Evolutionary conservation across 2,888 invertebrate species (phyloP).

Genomic region (Mythimna pallens): DNA sequence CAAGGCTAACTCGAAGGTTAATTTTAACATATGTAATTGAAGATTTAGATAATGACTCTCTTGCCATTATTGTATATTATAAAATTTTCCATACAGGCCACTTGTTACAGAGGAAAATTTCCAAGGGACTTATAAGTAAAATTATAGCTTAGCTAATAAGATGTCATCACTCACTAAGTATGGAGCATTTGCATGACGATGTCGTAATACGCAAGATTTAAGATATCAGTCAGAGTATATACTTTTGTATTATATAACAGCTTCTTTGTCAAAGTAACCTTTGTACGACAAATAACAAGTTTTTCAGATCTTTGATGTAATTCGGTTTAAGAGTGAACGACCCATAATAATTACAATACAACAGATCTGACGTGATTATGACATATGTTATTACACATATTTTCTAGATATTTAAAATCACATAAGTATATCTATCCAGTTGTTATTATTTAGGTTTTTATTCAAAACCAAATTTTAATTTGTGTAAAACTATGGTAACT

Average conservation of each 20-base stretch:
- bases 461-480: too few species aligned
- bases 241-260: neutral
- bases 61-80: constrained; percentile 13
- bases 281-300: too few species aligned
- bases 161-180: constrained; percentile 25
- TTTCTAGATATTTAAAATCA: too few species aligned
- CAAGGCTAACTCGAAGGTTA: constrained; percentile 6
- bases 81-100: constrained; percentile 43
- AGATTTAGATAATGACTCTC: constrained; percentile 29
- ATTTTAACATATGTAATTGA: constrained; percentile 39
- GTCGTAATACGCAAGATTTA: constrained; percentile 7
- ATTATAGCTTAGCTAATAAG: constrained; percentile 38
- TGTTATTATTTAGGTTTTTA: too few species aligned
- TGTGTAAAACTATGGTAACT: too few species aligned
- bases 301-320: too few species aligned
- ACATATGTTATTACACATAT: too few species aligned
- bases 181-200: neutral
- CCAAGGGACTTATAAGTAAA: constrained; percentile 25
- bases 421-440: too few species aligned
- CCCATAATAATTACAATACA: too few species aligned
- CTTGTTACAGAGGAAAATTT: constrained; percentile 25
- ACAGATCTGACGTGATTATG: too few species aligned
- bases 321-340: too few species aligned
- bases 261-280: too few species aligned
- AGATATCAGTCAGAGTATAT: neutral